A percentile compares a stretch with the other conserved stretches of the same genome.
phyloP scores from a whole-genome alignment of 2,113 vertebrate species.

The Lanius ludovicianus region DNA sequence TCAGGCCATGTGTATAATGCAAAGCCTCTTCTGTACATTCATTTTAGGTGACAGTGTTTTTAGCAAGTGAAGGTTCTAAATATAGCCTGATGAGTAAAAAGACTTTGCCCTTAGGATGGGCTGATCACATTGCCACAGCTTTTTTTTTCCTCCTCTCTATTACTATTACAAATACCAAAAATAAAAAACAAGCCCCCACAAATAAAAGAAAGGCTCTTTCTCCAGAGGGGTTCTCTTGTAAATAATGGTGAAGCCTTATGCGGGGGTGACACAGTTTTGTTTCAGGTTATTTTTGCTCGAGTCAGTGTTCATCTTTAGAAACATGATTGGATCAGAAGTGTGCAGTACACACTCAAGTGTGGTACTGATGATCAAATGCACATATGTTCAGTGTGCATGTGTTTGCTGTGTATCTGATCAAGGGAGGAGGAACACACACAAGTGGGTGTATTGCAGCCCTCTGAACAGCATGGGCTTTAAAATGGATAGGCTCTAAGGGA shows the following conservation, averaged over 20 bases:
- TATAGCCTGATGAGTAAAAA: conserved; percentile 57
- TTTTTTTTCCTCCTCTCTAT: background rate
- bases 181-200: background rate
- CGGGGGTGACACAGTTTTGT: background rate
- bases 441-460: background rate
- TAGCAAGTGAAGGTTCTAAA: conserved; percentile 62
- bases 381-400: background rate
- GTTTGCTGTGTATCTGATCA: background rate
- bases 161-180: background rate
- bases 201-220: background rate
- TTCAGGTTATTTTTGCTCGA: conserved; percentile 4
- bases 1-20: conserved; percentile 19
- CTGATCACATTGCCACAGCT: conserved; percentile 24
- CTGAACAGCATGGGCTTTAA: background rate
- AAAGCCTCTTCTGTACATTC: conserved; percentile 60
- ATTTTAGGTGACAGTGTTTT: conserved; percentile 67
- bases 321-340: background rate
- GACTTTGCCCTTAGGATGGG: conserved; percentile 51
- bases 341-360: background rate
- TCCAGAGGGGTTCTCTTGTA: background rate
- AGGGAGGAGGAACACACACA: background rate
- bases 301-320: background rate
- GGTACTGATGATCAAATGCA: background rate
- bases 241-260: background rate
- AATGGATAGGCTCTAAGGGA: background rate